Conservation (phyloP, 2,888 invertebrate species). For the Agrotis ipsilon region DNA sequence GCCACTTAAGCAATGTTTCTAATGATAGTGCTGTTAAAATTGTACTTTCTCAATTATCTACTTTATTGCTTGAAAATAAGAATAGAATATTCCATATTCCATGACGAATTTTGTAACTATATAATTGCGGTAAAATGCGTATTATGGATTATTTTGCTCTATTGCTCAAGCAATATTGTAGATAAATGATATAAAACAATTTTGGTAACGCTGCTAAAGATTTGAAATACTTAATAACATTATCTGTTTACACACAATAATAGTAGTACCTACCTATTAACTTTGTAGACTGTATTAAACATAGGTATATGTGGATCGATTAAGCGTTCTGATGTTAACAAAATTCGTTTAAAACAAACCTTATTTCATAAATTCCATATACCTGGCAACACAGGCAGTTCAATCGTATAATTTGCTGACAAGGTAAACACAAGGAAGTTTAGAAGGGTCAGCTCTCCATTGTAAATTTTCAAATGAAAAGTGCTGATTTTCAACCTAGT, state of each 20-base stretch:
- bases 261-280: background rate
- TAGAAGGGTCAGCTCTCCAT: background rate
- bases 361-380: constrained; percentile 34
- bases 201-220: too few species aligned
- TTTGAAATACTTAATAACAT: background rate
- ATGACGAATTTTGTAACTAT: too few species aligned
- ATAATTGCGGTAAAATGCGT: too few species aligned
- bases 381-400: constrained; percentile 22
- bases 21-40: too few species aligned
- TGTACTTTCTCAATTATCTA: too few species aligned
- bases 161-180: too few species aligned
- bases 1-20: too few species aligned
- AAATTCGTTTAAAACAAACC: constrained; percentile 41
- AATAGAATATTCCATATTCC: too few species aligned
- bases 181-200: too few species aligned
- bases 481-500: background rate
- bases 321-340: constrained; percentile 1
- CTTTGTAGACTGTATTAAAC: background rate
- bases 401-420: constrained; percentile 38
- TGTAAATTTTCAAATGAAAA: constrained; percentile 28
- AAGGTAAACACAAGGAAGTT: constrained; percentile 23
- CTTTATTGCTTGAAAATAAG: too few species aligned
- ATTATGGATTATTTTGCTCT: too few species aligned
- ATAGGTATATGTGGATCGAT: constrained; percentile 9
- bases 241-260: background rate